Conservation (phyloP, 2,797 vertebrate species). For the Acanthurus lineatus region DNA sequence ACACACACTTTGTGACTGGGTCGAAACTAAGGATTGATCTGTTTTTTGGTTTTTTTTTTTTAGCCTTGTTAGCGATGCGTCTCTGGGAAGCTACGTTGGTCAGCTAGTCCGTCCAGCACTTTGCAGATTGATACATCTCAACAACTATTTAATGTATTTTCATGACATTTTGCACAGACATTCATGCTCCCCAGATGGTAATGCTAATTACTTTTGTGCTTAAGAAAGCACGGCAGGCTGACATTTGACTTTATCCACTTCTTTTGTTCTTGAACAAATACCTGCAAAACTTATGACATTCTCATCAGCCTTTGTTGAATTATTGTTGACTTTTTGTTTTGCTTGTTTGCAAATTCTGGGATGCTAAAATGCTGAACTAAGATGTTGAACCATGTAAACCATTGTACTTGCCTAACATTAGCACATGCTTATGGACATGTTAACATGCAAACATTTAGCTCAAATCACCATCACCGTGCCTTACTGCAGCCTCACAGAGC, state of each 20-base stretch:
- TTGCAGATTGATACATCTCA: background rate
- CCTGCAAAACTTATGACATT: background rate
- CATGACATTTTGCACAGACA: background rate
- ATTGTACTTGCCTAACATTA: background rate
- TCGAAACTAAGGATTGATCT: constrained; percentile 17
- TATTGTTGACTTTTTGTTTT: too few species aligned
- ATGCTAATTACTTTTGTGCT: background rate
- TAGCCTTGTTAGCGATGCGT: background rate
- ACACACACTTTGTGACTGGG: too few species aligned
- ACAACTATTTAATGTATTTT: background rate
- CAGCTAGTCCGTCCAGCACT: background rate
- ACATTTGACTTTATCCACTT: background rate
- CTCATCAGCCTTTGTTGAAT: too few species aligned
- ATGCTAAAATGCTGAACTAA: too few species aligned
- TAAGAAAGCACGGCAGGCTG: background rate
- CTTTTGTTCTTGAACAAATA: background rate
- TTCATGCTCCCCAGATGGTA: background rate
- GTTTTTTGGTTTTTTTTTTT: constrained; percentile 2
- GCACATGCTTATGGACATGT: background rate
- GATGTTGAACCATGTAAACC: too few species aligned
- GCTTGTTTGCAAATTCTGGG: too few species aligned
- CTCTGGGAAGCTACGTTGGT: background rate
- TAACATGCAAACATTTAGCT: background rate
- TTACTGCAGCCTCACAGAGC: background rate
- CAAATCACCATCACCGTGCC: background rate